Conservation (phyloP, 2,113 vertebrate genomes). For the Xiphorhynchus elegans region DNA sequence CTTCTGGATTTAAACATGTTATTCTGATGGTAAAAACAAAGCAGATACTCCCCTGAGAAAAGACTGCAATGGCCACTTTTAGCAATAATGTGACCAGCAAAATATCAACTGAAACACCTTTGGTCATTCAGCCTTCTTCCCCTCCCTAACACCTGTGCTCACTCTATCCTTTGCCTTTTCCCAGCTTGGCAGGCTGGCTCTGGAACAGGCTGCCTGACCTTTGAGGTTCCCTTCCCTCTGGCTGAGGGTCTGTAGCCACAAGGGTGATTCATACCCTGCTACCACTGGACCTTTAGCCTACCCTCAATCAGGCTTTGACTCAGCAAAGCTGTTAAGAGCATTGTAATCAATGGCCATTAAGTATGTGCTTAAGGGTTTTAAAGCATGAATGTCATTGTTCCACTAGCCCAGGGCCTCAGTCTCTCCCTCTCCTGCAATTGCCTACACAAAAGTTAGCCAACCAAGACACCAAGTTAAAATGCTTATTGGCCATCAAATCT, state of each 20-base stretch:
- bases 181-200: not conserved
- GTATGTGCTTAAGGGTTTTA: not conserved
- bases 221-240: not conserved
- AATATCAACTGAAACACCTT: not conserved
- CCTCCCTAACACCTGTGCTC: not conserved
- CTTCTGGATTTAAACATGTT: not conserved
- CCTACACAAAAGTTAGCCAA: not conserved
- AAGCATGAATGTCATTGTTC: not conserved
- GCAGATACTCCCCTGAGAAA: not conserved
- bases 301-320: not conserved
- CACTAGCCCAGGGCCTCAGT: not conserved
- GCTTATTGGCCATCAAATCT: not conserved
- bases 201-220: not conserved
- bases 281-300: not conserved
- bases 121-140: not conserved
- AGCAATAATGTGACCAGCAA: rapidly evolving
- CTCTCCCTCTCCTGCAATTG: not conserved
- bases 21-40: not conserved
- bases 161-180: not conserved
- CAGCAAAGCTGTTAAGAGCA: not conserved
- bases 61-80: not conserved
- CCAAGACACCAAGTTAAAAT: not conserved
- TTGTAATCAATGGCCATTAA: not conserved
- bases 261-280: not conserved
- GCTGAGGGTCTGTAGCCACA: not conserved